phyloP scores from a whole-genome alignment of 2,113 vertebrate genomes.

The Eclectus roratus region DNA sequence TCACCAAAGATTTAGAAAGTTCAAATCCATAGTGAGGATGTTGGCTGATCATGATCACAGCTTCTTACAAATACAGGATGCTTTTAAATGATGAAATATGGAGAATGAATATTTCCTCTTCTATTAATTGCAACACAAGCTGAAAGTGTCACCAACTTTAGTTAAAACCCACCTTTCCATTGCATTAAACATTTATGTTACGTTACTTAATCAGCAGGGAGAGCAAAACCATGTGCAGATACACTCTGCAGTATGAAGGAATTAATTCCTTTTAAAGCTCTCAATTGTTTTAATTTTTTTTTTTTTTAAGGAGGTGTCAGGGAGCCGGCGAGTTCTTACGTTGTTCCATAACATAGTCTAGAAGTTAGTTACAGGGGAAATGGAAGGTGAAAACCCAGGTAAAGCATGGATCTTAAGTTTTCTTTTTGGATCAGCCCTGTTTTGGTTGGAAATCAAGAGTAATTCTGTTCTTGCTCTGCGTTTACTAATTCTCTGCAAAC shows the following conservation, averaged over 20 bases:
- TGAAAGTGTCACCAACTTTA: neutral
- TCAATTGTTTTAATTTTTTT: neutral
- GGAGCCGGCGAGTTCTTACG: neutral
- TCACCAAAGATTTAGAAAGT: neutral
- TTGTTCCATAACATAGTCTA: neutral
- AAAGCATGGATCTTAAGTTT: neutral
- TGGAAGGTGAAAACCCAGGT: slow-evolving; percentile 41
- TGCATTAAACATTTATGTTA: slow-evolving; percentile 20
- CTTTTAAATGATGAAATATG: slow-evolving; percentile 54
- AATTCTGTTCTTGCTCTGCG: neutral
- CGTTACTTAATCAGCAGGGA: neutral
- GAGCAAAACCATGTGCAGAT: neutral
- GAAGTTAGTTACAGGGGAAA: neutral
- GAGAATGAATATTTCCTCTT: slow-evolving; percentile 51
- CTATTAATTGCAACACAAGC: slow-evolving; percentile 25
- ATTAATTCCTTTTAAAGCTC: neutral
- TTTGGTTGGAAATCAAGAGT: slow-evolving; percentile 24
- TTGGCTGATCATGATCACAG: neutral
- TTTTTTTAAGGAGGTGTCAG: neutral
- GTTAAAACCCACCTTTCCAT: neutral
- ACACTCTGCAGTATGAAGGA: neutral
- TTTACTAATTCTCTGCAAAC: neutral
- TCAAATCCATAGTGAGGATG: neutral
- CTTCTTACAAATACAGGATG: slow-evolving; percentile 51
- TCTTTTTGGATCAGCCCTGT: neutral